Percentiles rank a stretch among this genome's conserved stretches.
Conservation (phyloP, 2,113 vertebrate genomes). For the Zosterops lateralis region DNA sequence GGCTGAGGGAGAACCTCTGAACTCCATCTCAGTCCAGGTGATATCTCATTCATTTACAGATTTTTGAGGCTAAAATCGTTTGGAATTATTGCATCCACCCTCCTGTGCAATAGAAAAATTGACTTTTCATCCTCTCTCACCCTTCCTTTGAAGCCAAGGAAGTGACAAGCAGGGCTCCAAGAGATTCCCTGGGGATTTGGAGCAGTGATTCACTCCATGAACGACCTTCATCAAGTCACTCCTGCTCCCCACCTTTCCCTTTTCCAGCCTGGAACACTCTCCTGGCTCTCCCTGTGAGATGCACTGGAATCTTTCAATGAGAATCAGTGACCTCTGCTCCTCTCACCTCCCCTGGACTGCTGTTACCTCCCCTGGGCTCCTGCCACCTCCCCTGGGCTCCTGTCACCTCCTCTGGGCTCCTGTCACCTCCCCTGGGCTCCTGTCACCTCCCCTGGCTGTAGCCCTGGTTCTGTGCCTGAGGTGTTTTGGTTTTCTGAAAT, state of each 20-base stretch:
- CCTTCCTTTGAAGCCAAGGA: background rate
- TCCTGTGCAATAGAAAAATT: too few relatives aligned
- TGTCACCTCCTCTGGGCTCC: too few relatives aligned
- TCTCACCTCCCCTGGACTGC: too few relatives aligned
- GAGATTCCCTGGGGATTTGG: background rate
- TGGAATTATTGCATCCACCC: background rate
- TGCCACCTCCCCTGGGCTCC: too few relatives aligned
- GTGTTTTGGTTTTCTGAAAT: too few relatives aligned
- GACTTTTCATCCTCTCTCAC: background rate
- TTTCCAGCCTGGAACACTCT: accelerated
- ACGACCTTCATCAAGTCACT: background rate
- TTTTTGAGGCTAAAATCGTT: background rate
- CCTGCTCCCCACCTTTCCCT: accelerated
- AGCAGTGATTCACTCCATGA: background rate
- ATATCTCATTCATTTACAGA: background rate
- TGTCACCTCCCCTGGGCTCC: too few relatives aligned
- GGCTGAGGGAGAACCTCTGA: background rate
- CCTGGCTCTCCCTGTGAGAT: background rate
- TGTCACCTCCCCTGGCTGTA: too few relatives aligned
- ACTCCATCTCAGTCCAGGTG: background rate
- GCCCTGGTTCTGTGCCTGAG: too few relatives aligned
- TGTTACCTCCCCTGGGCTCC: too few relatives aligned
- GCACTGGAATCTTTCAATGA: too few relatives aligned
- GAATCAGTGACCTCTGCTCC: too few relatives aligned
- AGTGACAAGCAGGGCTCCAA: background rate